Conservation (phyloP, 2,113 vertebrate genomes). For the Hucho hucho region DNA sequence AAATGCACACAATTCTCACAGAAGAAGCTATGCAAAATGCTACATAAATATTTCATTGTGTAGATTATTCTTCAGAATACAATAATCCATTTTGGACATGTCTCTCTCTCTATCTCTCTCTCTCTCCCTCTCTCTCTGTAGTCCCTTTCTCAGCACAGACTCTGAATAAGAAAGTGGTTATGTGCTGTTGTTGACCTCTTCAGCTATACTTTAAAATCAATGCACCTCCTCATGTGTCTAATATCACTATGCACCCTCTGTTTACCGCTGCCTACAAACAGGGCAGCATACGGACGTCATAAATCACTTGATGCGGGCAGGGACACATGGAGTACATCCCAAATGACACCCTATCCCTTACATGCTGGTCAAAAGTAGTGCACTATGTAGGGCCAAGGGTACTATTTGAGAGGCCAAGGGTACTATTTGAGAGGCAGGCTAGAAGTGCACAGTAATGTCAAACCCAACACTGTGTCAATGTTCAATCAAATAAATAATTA, state of each 20-base stretch:
- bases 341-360: no score
- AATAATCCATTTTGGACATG: no score
- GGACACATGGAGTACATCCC: constrained; percentile 25
- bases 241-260: constrained; percentile 44
- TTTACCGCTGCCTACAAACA: constrained; percentile 50
- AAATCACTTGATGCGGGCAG: constrained; percentile 38
- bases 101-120: no score
- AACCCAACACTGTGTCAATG: constrained; percentile 2
- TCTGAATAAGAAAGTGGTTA: background rate
- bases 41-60: background rate
- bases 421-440: no score
- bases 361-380: no score
- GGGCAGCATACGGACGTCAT: constrained; percentile 46
- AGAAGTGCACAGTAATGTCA: constrained; percentile 10
- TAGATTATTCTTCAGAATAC: no score
- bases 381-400: no score
- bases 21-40: constrained; percentile 18
- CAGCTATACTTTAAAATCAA: constrained; percentile 57
- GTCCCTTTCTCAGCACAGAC: background rate
- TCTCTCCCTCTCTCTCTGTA: no score
- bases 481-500: constrained; percentile 22
- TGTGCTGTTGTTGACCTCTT: constrained; percentile 14
- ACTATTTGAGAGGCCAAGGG: no score
- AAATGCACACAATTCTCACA: constrained; percentile 13
- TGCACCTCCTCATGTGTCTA: constrained; percentile 43